A percentile compares a stretch with the other conserved stretches of the same genome.
These are phyloP conservation scores for Gymnocheta viridis DNA, from an alignment of 2,888 invertebrate species.

Conservation along the genomic window DNA sequence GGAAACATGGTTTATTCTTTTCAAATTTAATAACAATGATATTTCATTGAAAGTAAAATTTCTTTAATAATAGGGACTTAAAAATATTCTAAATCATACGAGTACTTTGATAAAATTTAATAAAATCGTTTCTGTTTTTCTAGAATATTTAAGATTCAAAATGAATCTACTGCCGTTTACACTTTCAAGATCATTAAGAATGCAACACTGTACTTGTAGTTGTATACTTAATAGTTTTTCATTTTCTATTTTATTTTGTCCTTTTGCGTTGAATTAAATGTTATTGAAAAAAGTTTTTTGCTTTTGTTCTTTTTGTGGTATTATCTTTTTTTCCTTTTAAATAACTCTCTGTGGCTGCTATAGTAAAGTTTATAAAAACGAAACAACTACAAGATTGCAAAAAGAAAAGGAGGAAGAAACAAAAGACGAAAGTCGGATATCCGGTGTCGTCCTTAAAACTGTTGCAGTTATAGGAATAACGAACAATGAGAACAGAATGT, in stretches of 20 bases:
- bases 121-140: background rate
- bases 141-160: background rate
- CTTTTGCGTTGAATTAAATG: constrained; percentile 24
- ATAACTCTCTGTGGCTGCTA: constrained; percentile 57
- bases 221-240: constrained; percentile 6
- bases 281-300: constrained; percentile 50
- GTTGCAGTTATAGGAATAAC: constrained; percentile 53
- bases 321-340: constrained; percentile 31
- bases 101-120: background rate
- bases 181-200: constrained; percentile 28
- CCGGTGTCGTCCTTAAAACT: constrained; percentile 66
- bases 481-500: constrained; percentile 39
- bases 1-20: background rate
- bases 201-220: constrained; percentile 40
- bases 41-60: too few species aligned
- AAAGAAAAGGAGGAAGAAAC: constrained; percentile 28
- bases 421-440: constrained; percentile 65
- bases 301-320: constrained; percentile 11
- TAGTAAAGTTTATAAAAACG: constrained; percentile 50
- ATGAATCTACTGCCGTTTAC: background rate
- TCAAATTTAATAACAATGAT: background rate
- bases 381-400: constrained; percentile 38
- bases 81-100: too few species aligned
- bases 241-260: constrained; percentile 10
- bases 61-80: background rate